Evolutionary conservation across 2,888 invertebrate species (phyloP), one percentile per base, ranked within the genome.

Genomic region (Unio delphinus): DNA sequence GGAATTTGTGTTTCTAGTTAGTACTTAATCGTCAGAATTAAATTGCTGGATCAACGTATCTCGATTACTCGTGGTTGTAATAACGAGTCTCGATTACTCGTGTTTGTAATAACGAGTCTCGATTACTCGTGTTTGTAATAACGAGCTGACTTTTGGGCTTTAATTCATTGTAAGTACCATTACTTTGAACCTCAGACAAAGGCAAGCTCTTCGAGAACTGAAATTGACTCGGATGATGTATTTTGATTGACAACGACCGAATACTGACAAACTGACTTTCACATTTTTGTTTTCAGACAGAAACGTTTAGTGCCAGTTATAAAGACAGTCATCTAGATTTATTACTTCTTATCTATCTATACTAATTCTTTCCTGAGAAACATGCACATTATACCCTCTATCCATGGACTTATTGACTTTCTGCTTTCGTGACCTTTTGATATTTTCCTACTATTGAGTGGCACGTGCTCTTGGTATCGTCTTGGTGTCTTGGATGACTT

Each of bases 161-260:
- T 72, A 23, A 23, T 23, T 67, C 4, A 74, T 64, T 2, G 65
- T 64, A 7, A 77, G 66, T 3, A 69, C 67, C 17, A 71, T 69
- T 56, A 72, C 73, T 60, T 78, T 73, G 57, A 75, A 75, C 57
- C 72, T 70, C 7, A 61, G 67, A 26, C 74, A 77, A 17, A 75
- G 56, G 28, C 77, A 77, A 4, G 73, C 66, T 11, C 61, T 34
- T 20, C 74, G 23, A n/a, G 45, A 58, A 30, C 62, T 59, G 55
- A 73, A 67, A 8, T 64, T n/a, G 17, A 73, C 58, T 34, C 63
- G 59, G 3, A 61, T 59, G 45, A 78, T 72, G 55, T 78, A 68
- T 8, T 55, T 68, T 56, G 71, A 74, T 26, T 70, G 30, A 5
- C 56, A 59, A 58, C 75, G 55, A 23, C 67, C 67, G 61, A 78